Evolutionary conservation across 2,797 vertebrate species (phyloP), one percentile per base, ranked within the genome.

Genomic region (Coregonus ussuriensis): DNA sequence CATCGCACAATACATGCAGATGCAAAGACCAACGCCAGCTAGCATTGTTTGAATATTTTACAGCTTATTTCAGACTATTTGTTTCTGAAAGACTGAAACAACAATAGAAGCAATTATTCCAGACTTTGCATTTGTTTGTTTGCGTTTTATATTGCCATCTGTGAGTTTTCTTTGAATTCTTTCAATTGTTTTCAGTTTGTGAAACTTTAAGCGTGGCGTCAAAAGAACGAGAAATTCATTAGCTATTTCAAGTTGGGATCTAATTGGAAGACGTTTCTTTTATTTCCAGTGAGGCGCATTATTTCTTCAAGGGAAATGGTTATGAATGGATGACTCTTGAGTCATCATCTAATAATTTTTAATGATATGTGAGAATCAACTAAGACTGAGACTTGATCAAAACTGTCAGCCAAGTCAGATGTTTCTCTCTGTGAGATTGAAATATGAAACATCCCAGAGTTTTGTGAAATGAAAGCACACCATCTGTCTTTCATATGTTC

Each of bases 401-500:
- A 89, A 83, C 76, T 85, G 79, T 53, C 88, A 86, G 67, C 81
- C 81, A 79, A 88, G 91, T 94, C 86, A 89, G 86, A 91, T 90
- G 90, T 89, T 93, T 89, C 79, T 88, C 82, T 69, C 9, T 72
- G 63, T 84, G 35, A 84, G 88, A 90, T 74, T 81, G 84, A 47
- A 13, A 47, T 47, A 9, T 47, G 41, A 90, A 91, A 91, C 87
- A 87, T 91, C 87, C 82, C 85, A 84, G 83, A 89, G 89, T 91
- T 88, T 63, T 87, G 79, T 69, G 83, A 86, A 90, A 92, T 89
- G 83, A 93, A 92, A 91, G 85, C 75, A 77, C 76, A 80, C 93
- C 93, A 95, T 95, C 94, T 95, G 94, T 82, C 92, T 91, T 89
- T 86, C 78, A 79, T 87, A 84, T 87, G 89, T 88, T 89, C 82